Evolutionary conservation across 2,113 vertebrate genomes (phyloP), one percentile per base, ranked within the genome.

Genomic region (Cebus imitator): DNA sequence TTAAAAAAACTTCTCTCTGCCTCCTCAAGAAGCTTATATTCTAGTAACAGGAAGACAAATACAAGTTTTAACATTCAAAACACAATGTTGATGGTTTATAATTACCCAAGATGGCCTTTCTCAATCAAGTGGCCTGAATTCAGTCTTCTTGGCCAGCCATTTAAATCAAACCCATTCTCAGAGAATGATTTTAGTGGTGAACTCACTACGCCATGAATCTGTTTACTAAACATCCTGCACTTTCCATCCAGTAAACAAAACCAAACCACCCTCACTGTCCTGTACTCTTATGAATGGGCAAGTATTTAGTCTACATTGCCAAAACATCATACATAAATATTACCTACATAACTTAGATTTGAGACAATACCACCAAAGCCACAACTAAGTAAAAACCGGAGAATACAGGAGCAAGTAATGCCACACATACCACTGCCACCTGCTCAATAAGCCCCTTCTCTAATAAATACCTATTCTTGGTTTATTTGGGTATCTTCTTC

Each of bases 301-400:
- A 10, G 6, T 91, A 93, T 52, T 85, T 8, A 78, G 8, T 75
- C 5, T 94, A 55, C 10, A 40, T 8, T 81, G 57, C 68, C 78
- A 55, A 92, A 90, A 37, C 23, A 72, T 2, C 4, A 32, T 61
- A 35, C n/a, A 81, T 23, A 88, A 5, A 45, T 25, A 52, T 79
- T 89, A 78, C 9, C 61, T 91, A 30, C 14, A 32, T 81, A 79
- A 88, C 21, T 70, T 94, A 89, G 32, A 93, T 12, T 8, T 95
- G 21, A 91, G 32, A 80, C 30, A 57, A 55, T 40, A 88, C 25
- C 43, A 90, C 11, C 45, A 90, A 94, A 78, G 32, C 7, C 57
- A 95, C 50, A 95, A 32, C 35, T 35, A 93, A 21, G 64, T 64
- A 79, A 90, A 97, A 94, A 78, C 35, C 30, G 90, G 75, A 83